phyloP scores from a whole-genome alignment of 1,140 invertebrate genomes.

The Diuraphis noxia region DNA sequence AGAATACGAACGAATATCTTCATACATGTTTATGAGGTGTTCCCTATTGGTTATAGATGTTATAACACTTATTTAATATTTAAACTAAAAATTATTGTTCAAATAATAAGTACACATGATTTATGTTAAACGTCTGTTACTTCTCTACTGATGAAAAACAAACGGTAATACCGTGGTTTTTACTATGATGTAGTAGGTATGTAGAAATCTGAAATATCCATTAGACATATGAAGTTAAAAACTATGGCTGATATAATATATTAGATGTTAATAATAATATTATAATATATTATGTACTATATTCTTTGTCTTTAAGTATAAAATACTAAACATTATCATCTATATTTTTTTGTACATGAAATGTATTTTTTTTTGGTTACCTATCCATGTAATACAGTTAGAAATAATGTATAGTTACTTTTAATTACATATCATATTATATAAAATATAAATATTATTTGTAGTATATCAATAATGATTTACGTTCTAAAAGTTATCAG shows the following conservation, averaged over 20 bases:
- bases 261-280: too few relatives aligned
- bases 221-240: neutral
- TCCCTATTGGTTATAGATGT: neutral
- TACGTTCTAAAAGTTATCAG: neutral
- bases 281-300: too few relatives aligned
- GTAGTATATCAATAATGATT: neutral
- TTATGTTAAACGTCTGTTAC: neutral
- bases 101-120: neutral
- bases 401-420: neutral
- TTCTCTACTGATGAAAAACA: neutral
- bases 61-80: neutral
- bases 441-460: neutral
- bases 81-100: neutral
- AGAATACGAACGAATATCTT: neutral
- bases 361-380: too few relatives aligned
- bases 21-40: too few relatives aligned
- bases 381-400: too few relatives aligned
- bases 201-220: neutral
- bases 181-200: too few relatives aligned
- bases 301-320: neutral
- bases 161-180: neutral
- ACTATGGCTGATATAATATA: too few relatives aligned
- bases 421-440: too few relatives aligned
- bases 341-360: neutral
- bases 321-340: neutral